Evolutionary conservation across 2,888 invertebrate genomes (phyloP).

Genomic region (Leptinotarsa haldemani): DNA sequence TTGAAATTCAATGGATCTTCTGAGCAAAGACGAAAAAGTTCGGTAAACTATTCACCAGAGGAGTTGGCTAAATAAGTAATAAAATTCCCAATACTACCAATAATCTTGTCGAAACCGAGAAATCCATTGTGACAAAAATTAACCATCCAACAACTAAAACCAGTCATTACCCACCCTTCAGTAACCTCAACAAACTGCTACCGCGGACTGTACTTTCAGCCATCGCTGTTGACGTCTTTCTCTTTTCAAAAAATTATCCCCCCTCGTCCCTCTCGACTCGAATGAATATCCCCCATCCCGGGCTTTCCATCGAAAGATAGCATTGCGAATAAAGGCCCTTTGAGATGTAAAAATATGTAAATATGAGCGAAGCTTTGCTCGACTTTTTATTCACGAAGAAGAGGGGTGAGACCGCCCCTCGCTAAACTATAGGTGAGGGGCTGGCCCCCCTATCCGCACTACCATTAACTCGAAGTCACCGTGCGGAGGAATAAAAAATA

Average conservation of each 20-base stretch:
- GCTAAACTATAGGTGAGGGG: conserved; percentile 53
- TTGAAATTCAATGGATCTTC: too few relatives aligned
- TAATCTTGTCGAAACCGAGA: neutral
- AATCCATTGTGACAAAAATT: conserved; percentile 2
- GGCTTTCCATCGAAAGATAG: conserved; percentile 58
- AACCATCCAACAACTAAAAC: conserved; percentile 6
- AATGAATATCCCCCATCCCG: conserved; percentile 29
- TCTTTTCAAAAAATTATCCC: conserved; percentile 49
- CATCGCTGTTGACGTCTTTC: conserved; percentile 43
- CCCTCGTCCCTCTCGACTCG: conserved; percentile 22
- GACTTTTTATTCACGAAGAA: conserved; percentile 46
- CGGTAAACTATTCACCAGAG: too few relatives aligned
- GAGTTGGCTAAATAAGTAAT: too few relatives aligned
- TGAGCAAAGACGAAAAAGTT: too few relatives aligned
- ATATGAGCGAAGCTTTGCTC: conserved; percentile 58
- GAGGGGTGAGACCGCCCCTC: conserved; percentile 48
- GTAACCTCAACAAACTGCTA: neutral
- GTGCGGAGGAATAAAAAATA: conserved; percentile 47
- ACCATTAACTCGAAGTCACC: conserved; percentile 59
- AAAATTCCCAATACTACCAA: neutral
- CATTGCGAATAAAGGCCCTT: conserved; percentile 61
- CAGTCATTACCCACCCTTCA: conserved; percentile 9
- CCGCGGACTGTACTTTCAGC: conserved; percentile 49
- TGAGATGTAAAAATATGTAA: conserved; percentile 64
- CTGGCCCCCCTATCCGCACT: conserved; percentile 47